Evolutionary conservation across 2,113 vertebrate genomes (phyloP), one percentile per base, ranked within the genome.

Genomic region (Procapra przewalskii): DNA sequence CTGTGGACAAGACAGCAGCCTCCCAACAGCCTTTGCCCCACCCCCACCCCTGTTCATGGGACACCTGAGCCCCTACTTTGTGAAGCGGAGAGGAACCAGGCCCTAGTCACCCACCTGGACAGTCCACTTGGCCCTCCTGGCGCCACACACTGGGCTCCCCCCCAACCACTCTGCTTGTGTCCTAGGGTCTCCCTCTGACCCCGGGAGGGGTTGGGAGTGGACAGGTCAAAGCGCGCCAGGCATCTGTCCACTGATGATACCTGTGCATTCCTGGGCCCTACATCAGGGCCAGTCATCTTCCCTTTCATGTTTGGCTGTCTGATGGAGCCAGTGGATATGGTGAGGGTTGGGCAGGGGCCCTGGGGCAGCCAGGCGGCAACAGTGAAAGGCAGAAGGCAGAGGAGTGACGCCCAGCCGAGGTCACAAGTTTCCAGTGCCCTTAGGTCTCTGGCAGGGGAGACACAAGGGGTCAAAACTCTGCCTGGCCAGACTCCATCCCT

Each of bases 231-330:
- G 43, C 1, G 0, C n/a, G 62, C 33, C 48, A 43, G 80, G 64
- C 48, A 88, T 93, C 57, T 23, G 50, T 50, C 71, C 14, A 17
- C 16, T 90, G 87, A 96, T 83, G 80, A 87, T 88, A 91, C 91
- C 98, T 92, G 94, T 54, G 90, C 82, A 93, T 96, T 95, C 91
- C 90, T 91, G 88, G 23, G 21, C 10, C 83, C 89, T 43, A 2
- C 21, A 36, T 64, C 5, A 5, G 57, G 67, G 43, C 27, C 31
- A 0, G 57, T 91, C 75, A 85, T 80, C 55, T 83, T 95, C 77
- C 19, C 79, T 96, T 97, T 97, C 85, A 88, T 79, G 90, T 95
- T n/a, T 90, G 60, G 29, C 71, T 86, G 64, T 67, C 12, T 50
- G 33, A 45, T n/a, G 29, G 50, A 80, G 55, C 77, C 29, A 5